Evolutionary conservation across 2,797 vertebrate genomes (phyloP), one percentile per base, ranked within the genome.

Genomic region (Nyctalus aviator): DNA sequence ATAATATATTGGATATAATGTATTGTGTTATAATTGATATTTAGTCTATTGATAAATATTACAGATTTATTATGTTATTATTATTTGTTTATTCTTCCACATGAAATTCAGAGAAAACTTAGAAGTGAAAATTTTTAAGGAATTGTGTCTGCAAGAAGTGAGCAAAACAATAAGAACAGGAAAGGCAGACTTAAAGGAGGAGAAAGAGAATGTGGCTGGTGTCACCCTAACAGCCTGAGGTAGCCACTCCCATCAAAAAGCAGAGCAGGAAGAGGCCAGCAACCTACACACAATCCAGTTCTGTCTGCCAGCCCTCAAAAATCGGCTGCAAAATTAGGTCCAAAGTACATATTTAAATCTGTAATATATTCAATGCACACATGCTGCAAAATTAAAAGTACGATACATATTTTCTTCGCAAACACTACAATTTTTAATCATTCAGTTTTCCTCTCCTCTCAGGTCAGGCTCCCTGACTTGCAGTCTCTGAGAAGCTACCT

Each of bases 51-150:
- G 55, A 62, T 44, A 83, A 69, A 35, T 53, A 44, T 77, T 90
- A 73, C 27, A 72, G 59, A 48, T 86, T 48, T 94, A 82, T 73
- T 73, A 44, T 50, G 32, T 53, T 69, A 41, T 62, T 91, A 69
- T 64, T 53, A 77, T 71, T 72, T 85, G 14, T 17, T 41, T 71
- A 64, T 77, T 71, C 44, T 76, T 91, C 30, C 64, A 88, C 30
- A n/a, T 83, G 35, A 88, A 88, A 77, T 13, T 69, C 59, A 71
- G 35, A 78, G 44, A 64, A 71, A 83, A 88, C 46, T 83, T 83
- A 91, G 8, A 91, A 71, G 77, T 71, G 18, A 71, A 83, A 30
- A 62, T 59, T 86, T 69, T 91, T 68, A 76, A 69, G 50, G 27
- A 53, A 83, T n/a, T 77, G 10, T 77, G 62, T 41, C 17, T 83